Base-by-base conservation (phyloP, 2,113 vertebrate genomes). In the Rostratula benghalensis region DNA sequence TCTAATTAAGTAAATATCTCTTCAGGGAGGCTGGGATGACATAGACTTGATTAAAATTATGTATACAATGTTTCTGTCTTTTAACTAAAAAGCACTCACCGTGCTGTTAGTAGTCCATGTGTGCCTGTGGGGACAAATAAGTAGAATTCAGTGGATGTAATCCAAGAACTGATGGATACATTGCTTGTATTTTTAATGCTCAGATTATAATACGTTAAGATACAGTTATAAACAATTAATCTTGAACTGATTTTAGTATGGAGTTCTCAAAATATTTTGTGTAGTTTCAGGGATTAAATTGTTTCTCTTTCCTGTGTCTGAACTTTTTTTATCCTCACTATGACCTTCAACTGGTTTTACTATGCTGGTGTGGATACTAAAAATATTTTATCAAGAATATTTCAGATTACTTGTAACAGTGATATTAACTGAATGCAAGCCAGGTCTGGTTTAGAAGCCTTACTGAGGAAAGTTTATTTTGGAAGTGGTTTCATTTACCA, bases 371-470 rank as follows among this genome's bases (percentile, higher is more conserved):
- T 64, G 7, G 30, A 81, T 95, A 95, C 75, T 73, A 81, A 97
- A 98, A 95, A 91, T 88, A 95, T 95, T 98, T 98, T 98, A 98
- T 98, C 97, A 97, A 89, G 83, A 83, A 83, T 97, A 90, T 96
- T 96, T 97, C 87, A 92, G 95, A 95, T 79, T 97, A 90, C 96
- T 97, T 94, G 59, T 94, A 95, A 71, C 95, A 94, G 85, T 96
- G 90, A 59, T 95, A 41, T 93, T 96, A 87, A 92, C 71, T 95
- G 96, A 96, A 96, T 68, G 85, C 91, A 95, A 96, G 95, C 90
- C 75, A 96, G 45, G 54, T 86, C 89, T 93, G 68, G 74, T 93
- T 96, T 94, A 83, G 89, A 94, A 96, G 86, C 69, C 95, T 96
- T 97, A 90, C 96, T 92, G 93, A 96, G 97, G 93, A 95, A 96